Evolutionary conservation across 2,113 vertebrate species (phyloP).

Genomic region (Trachemys scripta): DNA sequence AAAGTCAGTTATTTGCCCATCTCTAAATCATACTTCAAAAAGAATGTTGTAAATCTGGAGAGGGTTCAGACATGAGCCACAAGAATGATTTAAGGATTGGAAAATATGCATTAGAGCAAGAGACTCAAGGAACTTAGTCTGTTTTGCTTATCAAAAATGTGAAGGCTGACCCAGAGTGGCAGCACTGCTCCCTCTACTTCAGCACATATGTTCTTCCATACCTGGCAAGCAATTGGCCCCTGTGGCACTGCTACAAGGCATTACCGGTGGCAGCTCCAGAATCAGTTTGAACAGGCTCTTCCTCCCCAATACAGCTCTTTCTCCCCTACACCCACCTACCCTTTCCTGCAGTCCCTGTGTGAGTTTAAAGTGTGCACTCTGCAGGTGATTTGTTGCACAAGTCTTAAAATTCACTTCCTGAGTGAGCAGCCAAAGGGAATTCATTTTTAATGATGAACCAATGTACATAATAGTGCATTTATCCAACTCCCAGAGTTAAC

Average conservation of each 20-base stretch:
- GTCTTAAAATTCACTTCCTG: neutral
- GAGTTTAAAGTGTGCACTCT: neutral
- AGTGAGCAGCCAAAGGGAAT: neutral
- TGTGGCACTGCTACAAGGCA: neutral
- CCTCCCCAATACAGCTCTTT: neutral
- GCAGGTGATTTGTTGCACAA: neutral
- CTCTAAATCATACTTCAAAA: too few species aligned
- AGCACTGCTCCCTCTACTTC: too few species aligned
- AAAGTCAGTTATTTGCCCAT: too few species aligned
- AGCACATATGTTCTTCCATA: neutral
- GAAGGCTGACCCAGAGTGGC: neutral
- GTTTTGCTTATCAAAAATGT: too few species aligned
- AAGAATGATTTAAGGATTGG: too few species aligned
- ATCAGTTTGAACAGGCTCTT: neutral
- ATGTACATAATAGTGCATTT: neutral
- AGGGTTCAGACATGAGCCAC: too few species aligned
- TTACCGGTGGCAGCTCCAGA: neutral
- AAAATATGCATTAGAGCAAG: too few species aligned
- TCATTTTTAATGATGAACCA: neutral
- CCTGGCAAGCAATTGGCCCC: neutral
- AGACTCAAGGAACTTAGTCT: too few species aligned
- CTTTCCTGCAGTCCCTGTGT: rapidly evolving
- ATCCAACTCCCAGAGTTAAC: neutral
- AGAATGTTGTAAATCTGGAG: too few species aligned
- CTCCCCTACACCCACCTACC: rapidly evolving